These are phyloP conservation scores for Branchipolynoe longqiensis DNA, from an alignment of 2,888 invertebrate species.

Conservation along the genomic window DNA sequence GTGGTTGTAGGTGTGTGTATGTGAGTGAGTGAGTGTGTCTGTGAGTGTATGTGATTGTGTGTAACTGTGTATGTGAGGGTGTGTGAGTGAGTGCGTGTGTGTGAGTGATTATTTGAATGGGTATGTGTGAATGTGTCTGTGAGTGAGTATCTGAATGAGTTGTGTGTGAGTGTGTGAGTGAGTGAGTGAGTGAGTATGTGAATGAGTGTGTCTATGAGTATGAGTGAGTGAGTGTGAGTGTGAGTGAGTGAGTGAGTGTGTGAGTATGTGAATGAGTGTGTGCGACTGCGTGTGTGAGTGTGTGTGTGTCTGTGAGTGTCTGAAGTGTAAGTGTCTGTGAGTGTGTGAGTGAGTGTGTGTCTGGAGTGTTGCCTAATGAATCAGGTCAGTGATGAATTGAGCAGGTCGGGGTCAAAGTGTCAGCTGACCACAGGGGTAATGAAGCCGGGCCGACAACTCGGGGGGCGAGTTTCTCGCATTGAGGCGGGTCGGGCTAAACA, in stretches of 20 bases:
- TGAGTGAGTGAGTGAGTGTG: too few relatives aligned
- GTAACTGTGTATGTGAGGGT: too few relatives aligned
- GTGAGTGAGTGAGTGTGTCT: too few relatives aligned
- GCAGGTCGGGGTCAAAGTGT: conserved; percentile 39
- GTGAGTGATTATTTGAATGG: too few relatives aligned
- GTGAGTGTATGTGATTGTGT: too few relatives aligned
- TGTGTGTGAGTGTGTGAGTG: not conserved
- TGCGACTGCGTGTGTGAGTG: not conserved
- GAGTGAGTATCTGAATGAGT: not conserved
- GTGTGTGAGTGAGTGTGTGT: not conserved
- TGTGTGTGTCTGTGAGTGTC: not conserved
- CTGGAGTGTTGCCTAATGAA: conserved; percentile 5
- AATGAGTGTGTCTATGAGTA: not conserved
- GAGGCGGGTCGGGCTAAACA: not conserved
- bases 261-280: not conserved
- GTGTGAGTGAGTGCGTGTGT: too few relatives aligned
- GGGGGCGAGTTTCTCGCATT: not conserved
- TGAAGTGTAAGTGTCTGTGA: too few relatives aligned
- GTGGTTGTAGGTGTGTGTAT: too few relatives aligned
- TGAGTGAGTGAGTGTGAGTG: not conserved
- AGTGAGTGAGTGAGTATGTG: conserved; percentile 8
- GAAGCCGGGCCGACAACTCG: conserved; percentile 5
- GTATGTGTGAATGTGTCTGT: too few relatives aligned
- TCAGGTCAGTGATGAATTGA: conserved; percentile 37
- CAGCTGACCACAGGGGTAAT: conserved; percentile 48